Percentiles rank a stretch among this genome's conserved stretches.
phyloP scores from a whole-genome alignment of 2,113 vertebrate species.

The Nycticryphes semicollaris region DNA sequence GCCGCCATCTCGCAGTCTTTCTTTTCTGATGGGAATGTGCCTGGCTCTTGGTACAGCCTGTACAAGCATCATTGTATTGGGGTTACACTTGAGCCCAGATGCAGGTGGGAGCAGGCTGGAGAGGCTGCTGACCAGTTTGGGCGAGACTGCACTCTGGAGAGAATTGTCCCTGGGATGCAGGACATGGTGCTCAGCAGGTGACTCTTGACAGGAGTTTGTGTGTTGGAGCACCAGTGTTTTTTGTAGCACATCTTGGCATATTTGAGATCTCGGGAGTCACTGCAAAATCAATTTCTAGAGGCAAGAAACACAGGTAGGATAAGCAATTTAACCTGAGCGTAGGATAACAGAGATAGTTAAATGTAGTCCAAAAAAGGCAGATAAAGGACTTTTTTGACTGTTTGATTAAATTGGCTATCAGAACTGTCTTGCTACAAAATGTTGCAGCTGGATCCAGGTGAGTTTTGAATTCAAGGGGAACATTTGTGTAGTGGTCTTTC shows the following conservation, averaged over 20 bases:
- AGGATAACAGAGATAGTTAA: neutral
- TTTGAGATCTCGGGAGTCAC: neutral
- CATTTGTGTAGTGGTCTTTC: neutral
- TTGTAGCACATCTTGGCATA: neutral
- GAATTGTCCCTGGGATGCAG: neutral
- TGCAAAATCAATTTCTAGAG: neutral
- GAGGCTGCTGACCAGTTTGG: neutral
- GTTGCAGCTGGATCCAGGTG: neutral
- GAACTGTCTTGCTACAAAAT: neutral
- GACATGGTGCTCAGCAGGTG: neutral
- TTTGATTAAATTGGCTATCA: neutral
- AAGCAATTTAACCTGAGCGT: neutral
- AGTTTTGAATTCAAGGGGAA: neutral
- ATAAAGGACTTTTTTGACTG: neutral
- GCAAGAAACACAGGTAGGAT: neutral
- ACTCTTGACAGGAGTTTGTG: neutral
- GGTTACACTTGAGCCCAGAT: neutral
- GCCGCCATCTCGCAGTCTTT: neutral
- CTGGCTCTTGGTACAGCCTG: neutral
- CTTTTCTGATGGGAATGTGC: neutral
- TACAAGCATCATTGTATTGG: neutral
- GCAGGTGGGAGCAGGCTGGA: neutral
- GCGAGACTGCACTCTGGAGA: neutral
- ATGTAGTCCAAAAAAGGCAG: neutral
- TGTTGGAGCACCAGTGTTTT: neutral